phyloP scores from a whole-genome alignment of 2,888 invertebrate species.

The Tricholauxania praeusta region DNA sequence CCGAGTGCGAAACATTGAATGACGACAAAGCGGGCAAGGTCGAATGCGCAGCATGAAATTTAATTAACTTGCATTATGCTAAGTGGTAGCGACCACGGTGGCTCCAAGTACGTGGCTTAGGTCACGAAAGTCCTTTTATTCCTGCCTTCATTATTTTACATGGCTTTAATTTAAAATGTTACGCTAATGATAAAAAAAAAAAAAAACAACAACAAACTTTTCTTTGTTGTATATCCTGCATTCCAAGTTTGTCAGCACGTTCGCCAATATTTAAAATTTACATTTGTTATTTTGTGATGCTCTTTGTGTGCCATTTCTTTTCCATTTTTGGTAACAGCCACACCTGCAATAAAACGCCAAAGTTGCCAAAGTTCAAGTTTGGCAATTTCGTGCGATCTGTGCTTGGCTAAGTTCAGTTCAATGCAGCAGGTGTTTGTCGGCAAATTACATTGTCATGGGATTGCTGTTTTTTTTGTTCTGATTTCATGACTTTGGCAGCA shows the following conservation, averaged over 20 bases:
- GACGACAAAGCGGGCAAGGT: neutral
- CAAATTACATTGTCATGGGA: conserved; percentile 8
- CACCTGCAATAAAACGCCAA: too few species aligned
- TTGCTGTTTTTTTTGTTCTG: too few species aligned
- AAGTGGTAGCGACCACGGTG: neutral
- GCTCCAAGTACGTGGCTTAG: neutral
- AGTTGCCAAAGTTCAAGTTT: neutral
- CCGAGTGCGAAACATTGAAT: neutral
- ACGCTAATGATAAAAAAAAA: neutral
- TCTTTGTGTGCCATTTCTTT: too few species aligned
- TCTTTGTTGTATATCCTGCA: neutral
- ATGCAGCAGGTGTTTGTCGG: conserved; percentile 1
- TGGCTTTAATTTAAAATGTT: neutral
- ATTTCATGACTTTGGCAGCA: too few species aligned
- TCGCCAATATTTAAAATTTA: neutral
- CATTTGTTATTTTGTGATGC: too few species aligned
- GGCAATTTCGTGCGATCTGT: neutral
- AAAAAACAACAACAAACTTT: neutral
- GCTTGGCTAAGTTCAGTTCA: neutral
- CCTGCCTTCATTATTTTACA: neutral
- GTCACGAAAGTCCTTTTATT: neutral
- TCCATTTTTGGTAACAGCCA: too few species aligned
- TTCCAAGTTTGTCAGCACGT: conserved; percentile 1
- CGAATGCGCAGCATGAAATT: neutral
- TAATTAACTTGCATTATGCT: conserved; percentile 9